phyloP scores from a whole-genome alignment of 37 sponge, comb jelly and placozoan species.

The Crambe crambe region DNA sequence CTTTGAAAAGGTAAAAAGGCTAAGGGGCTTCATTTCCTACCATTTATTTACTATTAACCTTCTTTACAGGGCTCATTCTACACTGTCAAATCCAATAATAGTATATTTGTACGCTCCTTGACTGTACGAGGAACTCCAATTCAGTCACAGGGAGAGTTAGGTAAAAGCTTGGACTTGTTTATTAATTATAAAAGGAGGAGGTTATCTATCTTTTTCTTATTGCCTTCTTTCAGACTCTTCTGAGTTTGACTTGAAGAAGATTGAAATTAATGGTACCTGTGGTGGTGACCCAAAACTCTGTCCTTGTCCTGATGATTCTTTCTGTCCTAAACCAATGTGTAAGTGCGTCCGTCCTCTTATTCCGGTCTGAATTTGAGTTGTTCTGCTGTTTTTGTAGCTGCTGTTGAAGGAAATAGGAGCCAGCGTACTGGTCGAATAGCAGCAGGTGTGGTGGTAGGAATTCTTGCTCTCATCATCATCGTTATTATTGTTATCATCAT shows the following conservation, averaged over 20 bases:
- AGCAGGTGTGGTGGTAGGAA: background rate
- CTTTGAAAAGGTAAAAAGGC: slow-evolving; percentile 47
- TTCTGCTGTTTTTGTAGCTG: background rate
- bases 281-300: slow-evolving; percentile 26
- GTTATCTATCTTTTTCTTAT: background rate
- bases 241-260: background rate
- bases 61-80: background rate
- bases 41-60: background rate
- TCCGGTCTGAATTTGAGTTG: background rate
- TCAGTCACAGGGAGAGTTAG: background rate
- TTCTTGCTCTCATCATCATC: background rate
- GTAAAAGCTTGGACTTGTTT: too few species aligned
- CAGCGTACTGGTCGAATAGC: background rate
- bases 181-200: background rate
- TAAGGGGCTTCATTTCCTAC: background rate
- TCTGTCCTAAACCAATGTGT: slow-evolving; percentile 15
- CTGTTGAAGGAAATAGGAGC: background rate
- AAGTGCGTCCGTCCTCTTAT: background rate
- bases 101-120: slow-evolving; percentile 31
- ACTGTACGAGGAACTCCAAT: slow-evolving; percentile 1
- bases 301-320: slow-evolving; percentile 20
- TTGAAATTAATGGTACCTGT: slow-evolving; percentile 34
- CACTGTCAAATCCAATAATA: slow-evolving; percentile 19
- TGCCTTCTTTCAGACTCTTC: background rate
- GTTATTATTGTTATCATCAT: background rate